A percentile compares a stretch with the other conserved stretches of the same genome.
These are phyloP conservation scores for Drosophila funebris DNA, from an alignment of 1,140 invertebrate genomes.

Conservation along the genomic window DNA sequence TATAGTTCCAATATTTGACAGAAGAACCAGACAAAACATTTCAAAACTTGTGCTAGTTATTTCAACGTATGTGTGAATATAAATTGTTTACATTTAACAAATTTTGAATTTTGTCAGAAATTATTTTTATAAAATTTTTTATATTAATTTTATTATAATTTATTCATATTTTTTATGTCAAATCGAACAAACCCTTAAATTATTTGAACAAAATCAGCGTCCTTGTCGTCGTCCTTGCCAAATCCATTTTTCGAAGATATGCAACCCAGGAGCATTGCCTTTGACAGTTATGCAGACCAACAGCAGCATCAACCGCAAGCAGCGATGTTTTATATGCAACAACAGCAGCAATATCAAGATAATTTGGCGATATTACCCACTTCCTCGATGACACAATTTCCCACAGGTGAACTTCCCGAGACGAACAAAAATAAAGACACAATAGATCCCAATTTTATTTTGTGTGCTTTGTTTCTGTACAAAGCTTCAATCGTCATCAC, in stretches of 20 bases:
- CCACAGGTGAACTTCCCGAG: conserved; percentile 63
- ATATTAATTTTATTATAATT: conserved; percentile 26
- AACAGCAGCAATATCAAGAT: conserved; percentile 47
- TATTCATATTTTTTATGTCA: conserved; percentile 33
- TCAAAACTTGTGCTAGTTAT: conserved; percentile 1
- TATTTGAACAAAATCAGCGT: conserved; percentile 50
- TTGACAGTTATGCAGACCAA: conserved; percentile 53
- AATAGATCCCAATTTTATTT: conserved; percentile 38
- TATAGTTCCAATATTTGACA: neutral
- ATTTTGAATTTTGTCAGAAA: conserved; percentile 19
- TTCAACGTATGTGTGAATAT: conserved; percentile 32
- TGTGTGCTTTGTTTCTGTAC: conserved; percentile 67
- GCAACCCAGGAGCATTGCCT: conserved; percentile 31
- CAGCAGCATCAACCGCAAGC: conserved; percentile 23
- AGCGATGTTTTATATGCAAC: conserved; percentile 49
- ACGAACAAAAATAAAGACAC: conserved; percentile 26
- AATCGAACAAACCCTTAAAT: conserved; percentile 11
- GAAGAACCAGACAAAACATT: conserved; percentile 1
- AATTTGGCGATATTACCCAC: conserved; percentile 39
- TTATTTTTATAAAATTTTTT: conserved; percentile 12
- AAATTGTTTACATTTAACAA: conserved; percentile 13
- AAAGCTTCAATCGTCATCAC: conserved; percentile 54
- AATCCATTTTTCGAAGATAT: conserved; percentile 81
- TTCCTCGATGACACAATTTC: conserved; percentile 52
- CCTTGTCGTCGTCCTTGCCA: conserved; percentile 50